phyloP scores from a whole-genome alignment of 2,113 vertebrate genomes.

The Chamaea fasciata region DNA sequence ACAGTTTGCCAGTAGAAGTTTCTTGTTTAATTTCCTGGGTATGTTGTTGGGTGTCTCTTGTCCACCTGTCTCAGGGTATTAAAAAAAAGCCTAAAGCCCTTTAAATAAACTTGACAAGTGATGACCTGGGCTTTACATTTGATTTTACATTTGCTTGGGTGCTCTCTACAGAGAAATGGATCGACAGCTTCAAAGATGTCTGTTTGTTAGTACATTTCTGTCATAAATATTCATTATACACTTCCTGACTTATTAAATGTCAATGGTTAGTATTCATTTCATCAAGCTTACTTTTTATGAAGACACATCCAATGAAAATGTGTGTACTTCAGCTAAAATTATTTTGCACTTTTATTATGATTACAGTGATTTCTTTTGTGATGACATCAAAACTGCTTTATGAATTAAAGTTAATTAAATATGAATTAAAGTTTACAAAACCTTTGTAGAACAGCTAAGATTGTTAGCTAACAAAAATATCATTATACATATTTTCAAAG shows the following conservation, averaged over 20 bases:
- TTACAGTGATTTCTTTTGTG: background rate
- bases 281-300: background rate
- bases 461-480: background rate
- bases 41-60: background rate
- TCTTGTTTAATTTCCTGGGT: background rate
- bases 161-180: background rate
- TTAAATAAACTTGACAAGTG: rapidly evolving
- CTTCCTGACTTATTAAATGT: background rate
- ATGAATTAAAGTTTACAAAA: background rate
- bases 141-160: background rate
- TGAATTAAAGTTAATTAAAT: background rate
- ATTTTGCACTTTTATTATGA: background rate
- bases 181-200: background rate
- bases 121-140: background rate
- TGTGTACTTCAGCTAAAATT: background rate
- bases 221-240: background rate
- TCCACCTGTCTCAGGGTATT: background rate
- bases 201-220: background rate
- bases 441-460: background rate
- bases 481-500: background rate
- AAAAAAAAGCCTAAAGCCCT: background rate
- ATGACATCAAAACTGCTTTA: background rate
- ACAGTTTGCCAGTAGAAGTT: rapidly evolving
- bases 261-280: background rate
- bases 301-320: background rate